Conservation (phyloP, 2,113 vertebrate genomes). For the Aphyosemion australe region DNA sequence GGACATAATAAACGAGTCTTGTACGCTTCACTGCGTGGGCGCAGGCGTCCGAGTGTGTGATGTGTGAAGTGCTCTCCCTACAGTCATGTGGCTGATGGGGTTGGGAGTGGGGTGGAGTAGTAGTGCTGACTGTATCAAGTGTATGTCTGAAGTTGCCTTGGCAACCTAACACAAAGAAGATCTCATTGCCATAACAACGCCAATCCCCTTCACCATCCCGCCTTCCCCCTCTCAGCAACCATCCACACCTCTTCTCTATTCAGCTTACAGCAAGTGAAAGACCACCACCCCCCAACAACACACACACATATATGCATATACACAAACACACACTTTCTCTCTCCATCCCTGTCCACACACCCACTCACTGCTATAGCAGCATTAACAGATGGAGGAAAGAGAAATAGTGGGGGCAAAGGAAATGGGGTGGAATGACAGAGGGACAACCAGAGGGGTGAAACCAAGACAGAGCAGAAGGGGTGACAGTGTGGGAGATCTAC, state of each 20-base stretch:
- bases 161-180: constrained; percentile 78
- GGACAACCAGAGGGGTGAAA: constrained; percentile 24
- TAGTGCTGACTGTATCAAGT: constrained; percentile 63
- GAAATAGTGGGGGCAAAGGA: constrained; percentile 2
- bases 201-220: constrained; percentile 29
- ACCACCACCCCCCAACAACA: constrained; percentile 12
- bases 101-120: constrained; percentile 30
- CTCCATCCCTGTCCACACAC: constrained; percentile 48
- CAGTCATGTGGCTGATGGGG: constrained; percentile 59
- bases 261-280: constrained; percentile 46
- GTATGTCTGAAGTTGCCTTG: constrained; percentile 75
- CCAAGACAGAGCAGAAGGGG: constrained; percentile 24
- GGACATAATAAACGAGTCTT: constrained; percentile 22
- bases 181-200: constrained; percentile 78
- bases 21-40: constrained; percentile 44
- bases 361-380: constrained; percentile 53
- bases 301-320: neutral
- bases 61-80: constrained; percentile 63
- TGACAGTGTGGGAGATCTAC: constrained; percentile 12
- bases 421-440: constrained; percentile 12
- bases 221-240: constrained; percentile 1
- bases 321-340: constrained; percentile 6
- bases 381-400: constrained; percentile 59
- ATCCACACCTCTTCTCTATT: constrained; percentile 29
- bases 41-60: constrained; percentile 41